These are phyloP conservation scores for Anaspis maculata DNA, from an alignment of 2,888 invertebrate genomes.

Conservation along the genomic window DNA sequence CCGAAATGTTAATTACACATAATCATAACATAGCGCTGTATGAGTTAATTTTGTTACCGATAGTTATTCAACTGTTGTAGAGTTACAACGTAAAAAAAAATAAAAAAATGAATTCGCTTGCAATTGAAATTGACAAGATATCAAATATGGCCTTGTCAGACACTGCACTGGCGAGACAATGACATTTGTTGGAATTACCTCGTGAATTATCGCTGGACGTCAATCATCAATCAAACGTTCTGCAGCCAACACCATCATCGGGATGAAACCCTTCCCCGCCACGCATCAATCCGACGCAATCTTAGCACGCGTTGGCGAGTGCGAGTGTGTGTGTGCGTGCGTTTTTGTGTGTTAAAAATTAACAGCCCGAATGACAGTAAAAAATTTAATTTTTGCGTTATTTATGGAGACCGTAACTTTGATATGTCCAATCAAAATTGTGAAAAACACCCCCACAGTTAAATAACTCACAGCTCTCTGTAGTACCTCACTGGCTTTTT, in stretches of 20 bases:
- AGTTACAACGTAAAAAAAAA: too few species aligned
- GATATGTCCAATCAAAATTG: slow-evolving; percentile 6
- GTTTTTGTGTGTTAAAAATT: too few species aligned
- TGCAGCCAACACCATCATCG: neutral
- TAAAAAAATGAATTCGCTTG: too few species aligned
- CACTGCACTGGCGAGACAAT: slow-evolving; percentile 6
- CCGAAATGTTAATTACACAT: too few species aligned
- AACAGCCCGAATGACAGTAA: too few species aligned
- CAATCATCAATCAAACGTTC: slow-evolving; percentile 1
- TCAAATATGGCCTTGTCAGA: slow-evolving; percentile 19
- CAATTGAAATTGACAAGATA: slow-evolving; percentile 19
- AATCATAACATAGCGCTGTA: too few species aligned
- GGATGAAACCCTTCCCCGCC: too few species aligned
- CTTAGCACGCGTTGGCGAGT: too few species aligned
- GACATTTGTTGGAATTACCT: slow-evolving; percentile 5
- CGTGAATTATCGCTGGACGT: slow-evolving; percentile 3
- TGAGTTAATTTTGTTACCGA: too few species aligned
- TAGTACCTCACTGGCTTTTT: slow-evolving; percentile 7
- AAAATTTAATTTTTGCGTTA: slow-evolving; percentile 5
- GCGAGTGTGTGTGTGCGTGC: too few species aligned
- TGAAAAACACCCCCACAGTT: slow-evolving; percentile 5
- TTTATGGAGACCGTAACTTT: slow-evolving; percentile 1
- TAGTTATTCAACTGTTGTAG: too few species aligned
- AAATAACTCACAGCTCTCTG: slow-evolving; percentile 1
- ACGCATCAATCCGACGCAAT: too few species aligned